Percentiles rank a stretch among this genome's conserved stretches.
phyloP scores from a whole-genome alignment of 2,888 invertebrate genomes.

The Chrysopilus asiliformis region DNA sequence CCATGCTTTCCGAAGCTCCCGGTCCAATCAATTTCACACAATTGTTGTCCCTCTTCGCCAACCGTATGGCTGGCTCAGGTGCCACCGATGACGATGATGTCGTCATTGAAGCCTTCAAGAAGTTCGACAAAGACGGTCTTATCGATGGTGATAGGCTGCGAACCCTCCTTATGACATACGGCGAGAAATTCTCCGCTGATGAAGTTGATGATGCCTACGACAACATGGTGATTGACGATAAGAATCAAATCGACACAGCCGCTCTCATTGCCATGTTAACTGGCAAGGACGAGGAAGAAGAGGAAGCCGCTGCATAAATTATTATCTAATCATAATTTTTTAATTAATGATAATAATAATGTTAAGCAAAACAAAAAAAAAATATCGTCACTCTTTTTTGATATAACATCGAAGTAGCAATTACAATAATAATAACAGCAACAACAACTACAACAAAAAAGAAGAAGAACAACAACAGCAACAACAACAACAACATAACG shows the following conservation, averaged over 20 bases:
- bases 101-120: slow-evolving; percentile 82
- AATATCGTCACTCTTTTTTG: neutral
- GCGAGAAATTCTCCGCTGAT: slow-evolving; percentile 79
- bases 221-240: slow-evolving; percentile 84
- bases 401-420: neutral
- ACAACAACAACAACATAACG: neutral
- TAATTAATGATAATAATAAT: neutral
- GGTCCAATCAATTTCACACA: slow-evolving; percentile 94
- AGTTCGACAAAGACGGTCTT: slow-evolving; percentile 78
- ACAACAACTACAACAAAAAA: neutral
- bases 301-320: slow-evolving; percentile 39
- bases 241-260: slow-evolving; percentile 77
- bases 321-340: slow-evolving; percentile 5
- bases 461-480: neutral
- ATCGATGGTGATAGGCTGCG: slow-evolving; percentile 82
- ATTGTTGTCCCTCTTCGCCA: slow-evolving; percentile 80
- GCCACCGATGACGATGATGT: slow-evolving; percentile 83
- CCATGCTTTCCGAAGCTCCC: slow-evolving; percentile 75
- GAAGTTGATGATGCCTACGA: slow-evolving; percentile 88
- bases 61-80: slow-evolving; percentile 80
- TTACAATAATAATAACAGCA: neutral
- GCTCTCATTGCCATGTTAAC: slow-evolving; percentile 80
- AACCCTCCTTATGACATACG: slow-evolving; percentile 85
- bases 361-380: slow-evolving; percentile 4
- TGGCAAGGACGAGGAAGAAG: slow-evolving; percentile 72